Evolutionary conservation across 2,888 invertebrate genomes (phyloP), one percentile per base, ranked within the genome.

Genomic region (Oscheius sp.): DNA sequence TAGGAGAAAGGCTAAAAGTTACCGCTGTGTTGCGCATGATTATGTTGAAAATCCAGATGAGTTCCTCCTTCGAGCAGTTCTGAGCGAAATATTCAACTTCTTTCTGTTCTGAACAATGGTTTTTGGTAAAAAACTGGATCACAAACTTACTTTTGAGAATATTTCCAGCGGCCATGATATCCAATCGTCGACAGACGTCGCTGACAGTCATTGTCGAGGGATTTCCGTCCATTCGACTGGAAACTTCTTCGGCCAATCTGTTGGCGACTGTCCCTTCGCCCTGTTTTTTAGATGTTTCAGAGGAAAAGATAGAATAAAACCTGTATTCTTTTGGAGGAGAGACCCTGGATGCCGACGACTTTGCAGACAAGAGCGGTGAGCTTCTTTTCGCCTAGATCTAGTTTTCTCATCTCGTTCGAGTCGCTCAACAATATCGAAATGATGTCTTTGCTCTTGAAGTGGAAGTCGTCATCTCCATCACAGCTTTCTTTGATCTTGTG

Each of bases 371-470:
- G 57, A 35, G 7, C 63, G 13, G 73, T 55, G 10, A 73, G 55
- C 42, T 73, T 72, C 37, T 48, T 72, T 60, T 73, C 68, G 35
- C 80, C 80, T 73, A 79, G 73, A 42, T 80, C 79, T n/a, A 80
- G 74, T 59, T 75, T 77, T 29, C 78, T 68, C 0, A 48, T 35
- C 32, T 73, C 63, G 47, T 80, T 78, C 48, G 96, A 91, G 96
- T 96, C 96, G 95, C 96, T 90, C 93, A 96, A 92, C 95, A 96
- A 93, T 81, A 88, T 75, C 4, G 80, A 76, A 10, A 78, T 47
- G 33, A 80, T 72, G 2, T 55, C 55, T n/a, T 62, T 59, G 29
- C 50, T 53, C 13, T 37, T 21, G 7, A 2, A 21, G n/a, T 63
- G 51, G 35, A 73, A 73, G 5, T 70, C 70, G 42, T 59, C 59